Evolutionary conservation across 2,888 invertebrate species (phyloP).

Genomic region (Euplexia lucipara): DNA sequence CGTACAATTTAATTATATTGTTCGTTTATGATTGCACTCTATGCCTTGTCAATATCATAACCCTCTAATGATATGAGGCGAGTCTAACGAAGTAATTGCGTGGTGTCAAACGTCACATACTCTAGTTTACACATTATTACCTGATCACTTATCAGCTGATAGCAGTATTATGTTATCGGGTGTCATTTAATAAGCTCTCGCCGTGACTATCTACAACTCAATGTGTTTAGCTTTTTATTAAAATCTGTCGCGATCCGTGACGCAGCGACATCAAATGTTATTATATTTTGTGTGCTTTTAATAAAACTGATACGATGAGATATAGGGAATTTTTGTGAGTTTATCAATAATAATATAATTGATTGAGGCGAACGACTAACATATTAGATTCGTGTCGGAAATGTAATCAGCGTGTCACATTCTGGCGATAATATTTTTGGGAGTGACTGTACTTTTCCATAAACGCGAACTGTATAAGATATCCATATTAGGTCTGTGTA

Average conservation of each 20-base stretch:
- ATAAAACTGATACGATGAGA: conserved; percentile 64
- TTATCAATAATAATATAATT: conserved; percentile 62
- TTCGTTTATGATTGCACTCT: conserved; percentile 48
- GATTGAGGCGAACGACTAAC: conserved; percentile 46
- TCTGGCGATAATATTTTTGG: conserved; percentile 33
- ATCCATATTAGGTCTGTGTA: not conserved
- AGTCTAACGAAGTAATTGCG: conserved; percentile 58
- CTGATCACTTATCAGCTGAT: conserved; percentile 68
- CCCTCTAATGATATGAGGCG: conserved; percentile 37
- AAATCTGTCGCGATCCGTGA: conserved; percentile 68
- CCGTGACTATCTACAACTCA: conserved; percentile 58
- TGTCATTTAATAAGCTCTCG: conserved; percentile 69
- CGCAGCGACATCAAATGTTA: conserved; percentile 62
- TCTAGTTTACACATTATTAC: conserved; percentile 70
- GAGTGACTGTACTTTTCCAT: conserved; percentile 38
- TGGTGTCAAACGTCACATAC: conserved; percentile 62
- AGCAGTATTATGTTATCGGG: conserved; percentile 64
- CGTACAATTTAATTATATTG: conserved; percentile 63
- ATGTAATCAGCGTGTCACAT: conserved; percentile 50
- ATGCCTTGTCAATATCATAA: conserved; percentile 32
- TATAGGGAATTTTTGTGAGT: conserved; percentile 54
- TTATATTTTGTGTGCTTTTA: conserved; percentile 68
- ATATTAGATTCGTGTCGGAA: conserved; percentile 48
- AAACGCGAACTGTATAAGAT: not conserved
- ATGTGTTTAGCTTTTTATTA: conserved; percentile 68